phyloP scores from a whole-genome alignment of 2,888 invertebrate genomes.

The Ormyrus nitidulus region DNA sequence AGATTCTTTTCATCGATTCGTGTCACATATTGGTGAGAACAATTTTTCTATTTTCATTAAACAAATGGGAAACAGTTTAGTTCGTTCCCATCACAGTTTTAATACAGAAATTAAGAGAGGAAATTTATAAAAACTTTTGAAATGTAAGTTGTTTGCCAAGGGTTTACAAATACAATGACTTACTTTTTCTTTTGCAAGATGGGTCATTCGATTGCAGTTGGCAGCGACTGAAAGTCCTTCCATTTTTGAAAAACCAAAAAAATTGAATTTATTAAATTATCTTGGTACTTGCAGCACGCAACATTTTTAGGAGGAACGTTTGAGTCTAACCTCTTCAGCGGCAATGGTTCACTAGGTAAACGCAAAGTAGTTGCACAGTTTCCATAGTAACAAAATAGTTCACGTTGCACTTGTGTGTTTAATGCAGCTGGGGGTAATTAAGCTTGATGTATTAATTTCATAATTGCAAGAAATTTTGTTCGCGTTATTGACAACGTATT shows the following conservation, averaged over 20 bases:
- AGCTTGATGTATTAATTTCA: no score
- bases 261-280: neutral
- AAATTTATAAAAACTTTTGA: neutral
- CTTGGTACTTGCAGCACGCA: no score
- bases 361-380: slow-evolving; percentile 6
- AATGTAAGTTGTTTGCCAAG: neutral
- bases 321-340: no score
- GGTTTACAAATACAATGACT: slow-evolving; percentile 1
- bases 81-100: neutral
- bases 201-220: slow-evolving; percentile 50
- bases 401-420: neutral
- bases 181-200: slow-evolving; percentile 62
- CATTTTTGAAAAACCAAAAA: slow-evolving; percentile 30
- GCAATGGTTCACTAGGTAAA: no score
- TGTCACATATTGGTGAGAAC: no score
- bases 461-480: no score
- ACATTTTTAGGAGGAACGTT: no score
- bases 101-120: neutral
- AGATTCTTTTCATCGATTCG: neutral
- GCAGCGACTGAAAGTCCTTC: slow-evolving; percentile 58
- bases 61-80: no score
- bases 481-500: no score
- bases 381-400: slow-evolving; percentile 37
- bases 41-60: no score
- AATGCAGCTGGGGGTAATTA: neutral